Conservation (phyloP, 1,140 invertebrate species). For the Papilio machaon region DNA sequence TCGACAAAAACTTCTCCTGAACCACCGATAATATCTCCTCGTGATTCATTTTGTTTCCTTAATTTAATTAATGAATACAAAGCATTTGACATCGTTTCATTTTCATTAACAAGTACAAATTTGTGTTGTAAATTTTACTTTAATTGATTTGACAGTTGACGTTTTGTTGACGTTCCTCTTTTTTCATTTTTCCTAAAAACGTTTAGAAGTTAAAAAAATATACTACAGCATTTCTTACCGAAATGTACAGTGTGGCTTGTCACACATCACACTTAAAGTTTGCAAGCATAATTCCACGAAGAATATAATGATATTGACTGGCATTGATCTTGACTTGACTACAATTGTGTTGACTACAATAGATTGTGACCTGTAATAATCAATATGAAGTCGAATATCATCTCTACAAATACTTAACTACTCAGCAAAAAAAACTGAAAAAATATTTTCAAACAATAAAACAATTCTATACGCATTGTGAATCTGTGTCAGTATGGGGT, state of each 20-base stretch:
- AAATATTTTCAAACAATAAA: not conserved
- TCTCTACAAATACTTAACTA: no score
- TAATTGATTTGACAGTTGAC: constrained; percentile 37
- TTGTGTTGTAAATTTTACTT: constrained; percentile 43
- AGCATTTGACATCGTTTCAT: constrained; percentile 45
- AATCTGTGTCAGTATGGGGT: not conserved
- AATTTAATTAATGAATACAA: constrained; percentile 48
- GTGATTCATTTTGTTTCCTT: constrained; percentile 71
- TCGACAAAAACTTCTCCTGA: constrained; percentile 85
- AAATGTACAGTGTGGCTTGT: not conserved
- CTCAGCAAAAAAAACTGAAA: no score
- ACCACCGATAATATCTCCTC: constrained; percentile 79
- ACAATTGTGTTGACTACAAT: no score
- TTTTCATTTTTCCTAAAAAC: not conserved
- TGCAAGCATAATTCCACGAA: no score
- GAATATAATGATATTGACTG: no score
- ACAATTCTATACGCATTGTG: not conserved
- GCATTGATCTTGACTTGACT: no score
- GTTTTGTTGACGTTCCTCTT: not conserved
- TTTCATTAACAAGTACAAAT: constrained; percentile 40
- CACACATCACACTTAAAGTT: not conserved
- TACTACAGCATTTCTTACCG: not conserved
- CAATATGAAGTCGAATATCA: no score
- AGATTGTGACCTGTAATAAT: no score
- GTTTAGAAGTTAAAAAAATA: constrained; percentile 7